phyloP scores from a whole-genome alignment of 2,113 vertebrate species.

The Brachyhypopomus gauderio region DNA sequence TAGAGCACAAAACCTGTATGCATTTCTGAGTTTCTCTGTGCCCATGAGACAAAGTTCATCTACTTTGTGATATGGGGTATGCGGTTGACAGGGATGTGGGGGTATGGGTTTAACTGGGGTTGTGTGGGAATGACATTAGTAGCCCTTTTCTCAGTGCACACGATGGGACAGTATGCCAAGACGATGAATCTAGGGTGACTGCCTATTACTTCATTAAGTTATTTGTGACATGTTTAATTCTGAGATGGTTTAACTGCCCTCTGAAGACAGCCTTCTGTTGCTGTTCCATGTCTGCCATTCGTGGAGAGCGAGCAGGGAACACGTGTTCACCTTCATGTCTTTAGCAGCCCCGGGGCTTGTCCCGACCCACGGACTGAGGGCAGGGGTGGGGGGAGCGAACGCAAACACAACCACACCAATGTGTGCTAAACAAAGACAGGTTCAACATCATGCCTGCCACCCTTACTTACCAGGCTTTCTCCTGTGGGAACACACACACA shows the following conservation, averaged over 20 bases:
- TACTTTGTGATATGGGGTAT: not conserved
- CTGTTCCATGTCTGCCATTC: constrained; percentile 50
- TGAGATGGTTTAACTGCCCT: not conserved
- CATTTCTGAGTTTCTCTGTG: not conserved
- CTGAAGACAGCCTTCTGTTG: not conserved
- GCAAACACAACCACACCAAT: constrained; percentile 59
- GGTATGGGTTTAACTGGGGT: not conserved
- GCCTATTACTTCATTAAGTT: constrained; percentile 1
- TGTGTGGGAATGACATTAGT: not conserved
- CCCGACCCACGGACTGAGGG: constrained; percentile 79
- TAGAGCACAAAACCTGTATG: not conserved
- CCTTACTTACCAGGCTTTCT: constrained; percentile 52
- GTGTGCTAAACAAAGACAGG: constrained; percentile 65
- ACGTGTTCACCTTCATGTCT: constrained; percentile 66
- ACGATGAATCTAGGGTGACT: not conserved
- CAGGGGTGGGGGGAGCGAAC: constrained; percentile 54
- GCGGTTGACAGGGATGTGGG: not conserved
- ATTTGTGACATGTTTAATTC: not conserved
- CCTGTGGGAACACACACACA: constrained; percentile 42
- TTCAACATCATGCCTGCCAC: constrained; percentile 38
- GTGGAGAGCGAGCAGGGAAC: constrained; percentile 71
- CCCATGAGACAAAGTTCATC: not conserved
- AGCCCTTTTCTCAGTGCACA: not conserved
- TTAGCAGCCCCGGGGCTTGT: constrained; percentile 79
- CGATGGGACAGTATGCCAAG: not conserved